Percentiles rank a stretch among this genome's conserved stretches.
These are phyloP conservation scores for Drosophila kuntzei DNA, from an alignment of 2,888 invertebrate species.

Conservation along the genomic window DNA sequence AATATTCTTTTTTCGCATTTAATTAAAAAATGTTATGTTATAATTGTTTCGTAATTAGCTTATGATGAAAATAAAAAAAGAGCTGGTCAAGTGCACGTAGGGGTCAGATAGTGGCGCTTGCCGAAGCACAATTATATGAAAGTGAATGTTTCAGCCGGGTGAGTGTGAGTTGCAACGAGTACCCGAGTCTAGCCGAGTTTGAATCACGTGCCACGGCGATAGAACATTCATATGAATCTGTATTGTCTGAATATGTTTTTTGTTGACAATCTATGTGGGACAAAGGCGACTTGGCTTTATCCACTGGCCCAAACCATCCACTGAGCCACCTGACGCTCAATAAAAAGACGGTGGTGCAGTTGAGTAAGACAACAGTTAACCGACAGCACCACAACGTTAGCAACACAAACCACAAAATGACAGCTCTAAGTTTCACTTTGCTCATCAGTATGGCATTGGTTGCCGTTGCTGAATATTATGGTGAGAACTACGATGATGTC, in stretches of 20 bases:
- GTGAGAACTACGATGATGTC: constrained; percentile 29
- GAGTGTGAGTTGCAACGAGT: constrained; percentile 1
- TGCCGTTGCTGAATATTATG: constrained; percentile 42
- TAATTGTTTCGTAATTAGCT: constrained; percentile 28
- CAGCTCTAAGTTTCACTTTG: constrained; percentile 26
- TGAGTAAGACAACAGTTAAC: constrained; percentile 33
- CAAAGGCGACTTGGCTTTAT: constrained; percentile 6
- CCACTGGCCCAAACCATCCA: background rate
- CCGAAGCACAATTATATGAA: background rate
- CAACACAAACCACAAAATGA: constrained; percentile 28
- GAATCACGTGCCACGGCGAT: constrained; percentile 48
- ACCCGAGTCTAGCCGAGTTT: constrained; percentile 21
- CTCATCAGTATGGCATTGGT: constrained; percentile 36
- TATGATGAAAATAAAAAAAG: constrained; percentile 12
- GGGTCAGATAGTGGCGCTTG: constrained; percentile 23
- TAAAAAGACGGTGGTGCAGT: constrained; percentile 21
- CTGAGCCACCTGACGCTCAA: constrained; percentile 14
- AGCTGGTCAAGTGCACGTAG: constrained; percentile 40
- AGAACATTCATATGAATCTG: constrained; percentile 23
- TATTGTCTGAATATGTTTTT: background rate
- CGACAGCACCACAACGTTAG: constrained; percentile 1
- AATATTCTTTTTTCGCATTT: background rate
- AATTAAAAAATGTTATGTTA: background rate
- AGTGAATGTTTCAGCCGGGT: constrained; percentile 20
- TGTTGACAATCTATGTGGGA: constrained; percentile 1